These are phyloP conservation scores for Aspiorhynchus laticeps DNA, from an alignment of 2,113 vertebrate genomes.

Conservation along the genomic window DNA sequence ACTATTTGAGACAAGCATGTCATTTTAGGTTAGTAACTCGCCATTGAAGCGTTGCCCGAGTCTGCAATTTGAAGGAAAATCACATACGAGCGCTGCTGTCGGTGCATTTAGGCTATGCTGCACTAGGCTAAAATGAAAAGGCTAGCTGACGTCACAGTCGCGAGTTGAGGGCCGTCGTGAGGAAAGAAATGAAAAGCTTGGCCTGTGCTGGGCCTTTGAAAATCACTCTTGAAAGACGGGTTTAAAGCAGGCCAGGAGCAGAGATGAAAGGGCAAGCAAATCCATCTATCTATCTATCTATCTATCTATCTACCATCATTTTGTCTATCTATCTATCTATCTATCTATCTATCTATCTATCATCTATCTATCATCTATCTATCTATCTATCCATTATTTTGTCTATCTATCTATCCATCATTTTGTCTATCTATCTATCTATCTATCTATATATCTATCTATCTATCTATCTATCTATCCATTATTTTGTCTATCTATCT, in stretches of 20 bases:
- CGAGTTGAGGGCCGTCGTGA: slow-evolving; percentile 13
- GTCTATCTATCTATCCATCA: too few relatives aligned
- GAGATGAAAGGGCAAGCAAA: neutral
- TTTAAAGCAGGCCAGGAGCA: neutral
- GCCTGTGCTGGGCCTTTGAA: neutral
- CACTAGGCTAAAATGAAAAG: slow-evolving; percentile 53
- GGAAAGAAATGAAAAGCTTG: slow-evolving; percentile 49
- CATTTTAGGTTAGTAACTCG: slow-evolving; percentile 63
- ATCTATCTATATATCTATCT: too few relatives aligned
- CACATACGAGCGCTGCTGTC: slow-evolving; percentile 48
- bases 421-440: too few relatives aligned
- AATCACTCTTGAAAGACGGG: neutral
- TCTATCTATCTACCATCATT: too few relatives aligned
- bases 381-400: too few relatives aligned
- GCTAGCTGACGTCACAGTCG: slow-evolving; percentile 49
- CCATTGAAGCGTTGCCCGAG: slow-evolving; percentile 56
- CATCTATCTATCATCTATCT: too few relatives aligned
- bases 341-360: too few relatives aligned
- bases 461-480: too few relatives aligned
- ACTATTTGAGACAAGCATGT: slow-evolving; percentile 62
- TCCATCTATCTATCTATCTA: too few relatives aligned
- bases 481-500: too few relatives aligned
- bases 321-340: too few relatives aligned
- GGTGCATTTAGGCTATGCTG: slow-evolving; percentile 48
- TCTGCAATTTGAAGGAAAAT: slow-evolving; percentile 61